These are phyloP conservation scores for Nasua narica DNA, from an alignment of 2,797 vertebrate species.

Conservation along the genomic window DNA sequence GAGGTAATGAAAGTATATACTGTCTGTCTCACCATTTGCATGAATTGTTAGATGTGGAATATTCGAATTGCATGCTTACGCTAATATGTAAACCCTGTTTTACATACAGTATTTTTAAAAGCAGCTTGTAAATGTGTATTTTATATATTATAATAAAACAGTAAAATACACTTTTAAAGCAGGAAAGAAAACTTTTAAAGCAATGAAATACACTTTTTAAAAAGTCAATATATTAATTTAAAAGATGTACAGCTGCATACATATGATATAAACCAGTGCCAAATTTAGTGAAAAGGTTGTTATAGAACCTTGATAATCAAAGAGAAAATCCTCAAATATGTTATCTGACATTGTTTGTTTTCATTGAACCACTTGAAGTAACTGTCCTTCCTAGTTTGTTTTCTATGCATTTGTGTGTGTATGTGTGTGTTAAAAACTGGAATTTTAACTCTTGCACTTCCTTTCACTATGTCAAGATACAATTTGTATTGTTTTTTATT, in stretches of 20 bases:
- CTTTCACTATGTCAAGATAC: not conserved
- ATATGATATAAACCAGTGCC: not conserved
- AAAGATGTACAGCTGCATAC: conserved; percentile 33
- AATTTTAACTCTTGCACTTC: not conserved
- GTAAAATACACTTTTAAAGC: not conserved
- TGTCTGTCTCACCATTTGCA: conserved; percentile 82
- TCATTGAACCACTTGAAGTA: not conserved
- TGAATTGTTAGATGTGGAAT: conserved; percentile 69
- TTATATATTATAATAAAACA: conserved; percentile 47
- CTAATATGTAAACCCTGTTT: conserved; percentile 75
- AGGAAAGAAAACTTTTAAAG: not conserved
- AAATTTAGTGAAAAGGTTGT: not conserved
- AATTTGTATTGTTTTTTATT: conserved; percentile 47
- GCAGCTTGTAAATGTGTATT: not conserved
- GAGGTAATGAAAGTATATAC: conserved; percentile 85
- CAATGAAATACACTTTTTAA: not conserved
- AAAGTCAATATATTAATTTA: conserved; percentile 41
- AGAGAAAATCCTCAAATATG: not conserved
- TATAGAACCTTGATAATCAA: conserved; percentile 8
- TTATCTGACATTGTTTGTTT: not conserved
- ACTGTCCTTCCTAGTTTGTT: not conserved
- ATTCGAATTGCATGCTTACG: conserved; percentile 80
- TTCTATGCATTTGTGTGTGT: not conserved
- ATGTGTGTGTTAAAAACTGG: not conserved
- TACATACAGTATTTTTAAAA: conserved; percentile 63